phyloP scores from a whole-genome alignment of 2,797 vertebrate species.

The Ciconia nigra region DNA sequence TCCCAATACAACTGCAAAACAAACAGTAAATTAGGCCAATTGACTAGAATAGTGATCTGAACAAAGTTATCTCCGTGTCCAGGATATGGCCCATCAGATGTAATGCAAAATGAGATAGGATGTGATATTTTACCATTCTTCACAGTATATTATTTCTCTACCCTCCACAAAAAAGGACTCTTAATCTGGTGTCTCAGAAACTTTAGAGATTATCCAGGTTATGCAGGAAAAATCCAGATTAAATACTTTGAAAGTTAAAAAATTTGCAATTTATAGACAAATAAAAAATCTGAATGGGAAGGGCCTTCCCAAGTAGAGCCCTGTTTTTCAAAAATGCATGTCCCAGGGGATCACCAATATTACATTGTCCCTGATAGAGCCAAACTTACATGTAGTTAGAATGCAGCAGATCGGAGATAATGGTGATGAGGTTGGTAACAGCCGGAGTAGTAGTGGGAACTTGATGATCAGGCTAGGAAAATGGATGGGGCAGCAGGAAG shows the following conservation, averaged over 20 bases:
- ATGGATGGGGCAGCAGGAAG: neutral
- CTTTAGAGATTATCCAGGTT: neutral
- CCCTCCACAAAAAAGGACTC: neutral
- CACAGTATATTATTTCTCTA: slow-evolving; percentile 23
- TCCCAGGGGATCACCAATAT: slow-evolving; percentile 45
- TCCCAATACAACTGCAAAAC: neutral
- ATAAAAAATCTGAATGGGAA: neutral
- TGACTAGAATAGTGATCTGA: neutral
- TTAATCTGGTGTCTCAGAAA: slow-evolving; percentile 12
- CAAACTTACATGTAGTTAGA: slow-evolving; percentile 31
- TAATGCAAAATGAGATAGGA: neutral
- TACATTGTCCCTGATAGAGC: slow-evolving; percentile 30
- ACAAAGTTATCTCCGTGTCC: neutral
- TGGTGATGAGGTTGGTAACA: neutral
- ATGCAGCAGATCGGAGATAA: slow-evolving; percentile 62
- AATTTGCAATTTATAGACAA: neutral
- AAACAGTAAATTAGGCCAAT: neutral
- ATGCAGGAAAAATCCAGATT: neutral
- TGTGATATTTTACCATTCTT: neutral
- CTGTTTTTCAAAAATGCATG: slow-evolving; percentile 10
- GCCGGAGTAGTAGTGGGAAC: neutral
- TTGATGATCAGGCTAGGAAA: neutral
- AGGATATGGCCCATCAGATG: neutral
- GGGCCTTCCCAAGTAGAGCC: neutral
- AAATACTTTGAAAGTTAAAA: slow-evolving; percentile 7